A percentile compares a stretch with the other conserved stretches of the same genome.
Conservation (phyloP, 2,888 invertebrate species). For the Alloplasta piceator region DNA sequence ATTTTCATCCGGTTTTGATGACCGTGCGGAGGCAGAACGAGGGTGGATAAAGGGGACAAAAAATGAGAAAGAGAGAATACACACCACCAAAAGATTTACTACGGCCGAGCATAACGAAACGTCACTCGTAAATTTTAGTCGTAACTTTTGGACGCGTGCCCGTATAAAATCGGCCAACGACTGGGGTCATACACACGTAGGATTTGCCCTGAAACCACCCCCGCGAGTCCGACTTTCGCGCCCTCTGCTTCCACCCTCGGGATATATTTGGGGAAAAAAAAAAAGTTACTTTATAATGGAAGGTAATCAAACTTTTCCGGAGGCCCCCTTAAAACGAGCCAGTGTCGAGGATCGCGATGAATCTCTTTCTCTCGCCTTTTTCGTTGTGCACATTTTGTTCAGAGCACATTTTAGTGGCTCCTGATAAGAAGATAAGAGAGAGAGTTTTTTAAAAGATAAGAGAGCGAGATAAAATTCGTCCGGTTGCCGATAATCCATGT, state of each 20-base stretch:
- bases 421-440: too few species aligned
- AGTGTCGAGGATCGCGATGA: neutral
- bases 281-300: neutral
- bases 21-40: neutral
- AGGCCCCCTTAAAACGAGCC: neutral
- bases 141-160: conserved; percentile 58
- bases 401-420: too few species aligned
- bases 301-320: neutral
- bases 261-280: neutral
- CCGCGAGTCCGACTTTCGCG: conserved; percentile 48
- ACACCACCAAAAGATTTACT: conserved; percentile 49
- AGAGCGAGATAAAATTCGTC: too few species aligned
- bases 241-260: conserved; percentile 6
- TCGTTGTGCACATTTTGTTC: too few species aligned
- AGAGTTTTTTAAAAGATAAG: too few species aligned
- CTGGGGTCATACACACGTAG: neutral
- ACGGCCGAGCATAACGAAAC: conserved; percentile 56
- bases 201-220: conserved; percentile 42
- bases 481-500: too few species aligned
- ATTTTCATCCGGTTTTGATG: conserved; percentile 23
- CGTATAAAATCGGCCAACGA: conserved; percentile 62
- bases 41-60: neutral
- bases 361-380: neutral
- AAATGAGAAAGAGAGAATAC: neutral
- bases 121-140: conserved; percentile 66